A percentile compares a stretch with the other conserved stretches of the same genome.
Conservation (phyloP, 2,797 vertebrate species). For the Leptatherina wallacei region DNA sequence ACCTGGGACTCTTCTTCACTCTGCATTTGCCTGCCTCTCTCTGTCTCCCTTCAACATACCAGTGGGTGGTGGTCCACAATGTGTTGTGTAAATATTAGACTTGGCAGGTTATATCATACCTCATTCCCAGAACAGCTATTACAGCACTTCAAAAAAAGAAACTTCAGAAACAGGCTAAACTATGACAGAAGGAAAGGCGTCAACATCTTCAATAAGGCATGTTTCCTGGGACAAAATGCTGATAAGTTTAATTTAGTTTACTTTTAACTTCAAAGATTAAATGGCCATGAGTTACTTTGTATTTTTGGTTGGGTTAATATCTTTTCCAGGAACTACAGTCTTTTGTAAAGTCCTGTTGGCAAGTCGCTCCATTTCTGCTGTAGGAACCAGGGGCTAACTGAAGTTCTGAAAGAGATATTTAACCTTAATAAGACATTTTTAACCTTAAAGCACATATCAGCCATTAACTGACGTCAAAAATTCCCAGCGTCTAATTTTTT, state of each 20-base stretch:
- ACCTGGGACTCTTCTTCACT: background rate
- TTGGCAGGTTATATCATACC: conserved; percentile 51
- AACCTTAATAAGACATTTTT: background rate
- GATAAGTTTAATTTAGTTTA: background rate
- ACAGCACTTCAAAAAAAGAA: conserved; percentile 43
- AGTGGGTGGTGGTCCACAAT: conserved; percentile 44
- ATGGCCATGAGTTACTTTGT: background rate
- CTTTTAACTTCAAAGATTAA: background rate
- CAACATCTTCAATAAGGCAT: background rate
- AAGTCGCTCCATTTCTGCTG: background rate
- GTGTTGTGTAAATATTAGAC: conserved; percentile 76
- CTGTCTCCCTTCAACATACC: conserved; percentile 38
- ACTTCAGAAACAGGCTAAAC: too few relatives aligned
- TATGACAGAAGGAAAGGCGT: background rate
- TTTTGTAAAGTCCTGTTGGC: background rate
- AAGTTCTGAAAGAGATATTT: background rate
- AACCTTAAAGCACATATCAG: too few relatives aligned
- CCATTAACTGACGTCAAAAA: background rate
- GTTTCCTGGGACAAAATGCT: conserved; percentile 4
- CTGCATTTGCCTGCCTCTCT: background rate
- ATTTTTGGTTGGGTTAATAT: too few relatives aligned
- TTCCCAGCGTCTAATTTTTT: background rate
- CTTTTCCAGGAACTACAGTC: too few relatives aligned
- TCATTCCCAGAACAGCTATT: conserved; percentile 55
- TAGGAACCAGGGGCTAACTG: background rate